Conservation (phyloP, 2,113 vertebrate species). For the Silurus glanis region DNA sequence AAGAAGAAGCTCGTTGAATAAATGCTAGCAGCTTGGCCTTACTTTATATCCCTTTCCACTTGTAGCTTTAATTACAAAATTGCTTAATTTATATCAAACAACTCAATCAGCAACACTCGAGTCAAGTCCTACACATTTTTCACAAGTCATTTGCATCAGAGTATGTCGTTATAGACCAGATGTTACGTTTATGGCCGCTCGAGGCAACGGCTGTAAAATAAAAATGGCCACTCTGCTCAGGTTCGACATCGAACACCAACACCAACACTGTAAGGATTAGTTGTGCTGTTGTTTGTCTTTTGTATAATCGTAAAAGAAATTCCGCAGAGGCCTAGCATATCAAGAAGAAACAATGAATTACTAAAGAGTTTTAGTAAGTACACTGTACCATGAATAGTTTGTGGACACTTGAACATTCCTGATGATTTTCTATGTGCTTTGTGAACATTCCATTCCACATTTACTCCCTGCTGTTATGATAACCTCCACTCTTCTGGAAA, state of each 20-base stretch:
- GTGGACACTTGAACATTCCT: too few relatives aligned
- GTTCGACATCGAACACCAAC: background rate
- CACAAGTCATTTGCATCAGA: background rate
- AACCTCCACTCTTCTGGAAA: too few relatives aligned
- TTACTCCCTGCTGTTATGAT: too few relatives aligned
- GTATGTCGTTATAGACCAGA: background rate
- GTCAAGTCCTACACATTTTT: background rate
- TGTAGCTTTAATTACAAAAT: background rate
- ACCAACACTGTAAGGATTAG: background rate
- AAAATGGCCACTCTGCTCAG: slow-evolving; percentile 10
- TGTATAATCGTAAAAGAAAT: background rate
- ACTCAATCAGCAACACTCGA: background rate
- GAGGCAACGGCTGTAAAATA: background rate
- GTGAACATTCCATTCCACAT: too few relatives aligned
- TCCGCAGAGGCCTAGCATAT: background rate
- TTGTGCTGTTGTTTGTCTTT: background rate
- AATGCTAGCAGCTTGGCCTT: background rate
- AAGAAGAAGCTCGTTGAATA: background rate
- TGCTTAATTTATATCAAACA: background rate
- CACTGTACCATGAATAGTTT: background rate
- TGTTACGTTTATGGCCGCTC: slow-evolving; percentile 17
- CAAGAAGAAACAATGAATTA: background rate
- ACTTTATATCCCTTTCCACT: background rate
- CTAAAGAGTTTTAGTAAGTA: background rate
- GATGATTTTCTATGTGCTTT: too few relatives aligned